Evolutionary conservation across 2,888 invertebrate genomes (phyloP).

Genomic region (Leistus spinibarbis): DNA sequence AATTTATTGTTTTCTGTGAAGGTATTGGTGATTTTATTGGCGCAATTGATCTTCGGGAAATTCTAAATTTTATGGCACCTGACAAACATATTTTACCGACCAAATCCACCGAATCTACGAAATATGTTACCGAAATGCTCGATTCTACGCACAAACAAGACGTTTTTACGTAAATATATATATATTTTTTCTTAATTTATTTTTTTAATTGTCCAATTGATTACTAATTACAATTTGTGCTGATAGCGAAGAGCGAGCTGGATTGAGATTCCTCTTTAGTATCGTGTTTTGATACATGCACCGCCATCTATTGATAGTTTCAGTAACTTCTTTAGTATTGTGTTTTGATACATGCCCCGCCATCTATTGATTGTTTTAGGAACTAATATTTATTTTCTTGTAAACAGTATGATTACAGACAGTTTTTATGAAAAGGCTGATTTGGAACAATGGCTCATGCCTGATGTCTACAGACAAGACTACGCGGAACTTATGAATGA

Average conservation of each 20-base stretch:
- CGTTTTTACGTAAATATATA: conserved; percentile 70
- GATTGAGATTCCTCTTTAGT: too few relatives aligned
- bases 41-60: conserved; percentile 71
- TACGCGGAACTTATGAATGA: conserved; percentile 71
- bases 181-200: not conserved
- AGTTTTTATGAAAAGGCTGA: conserved; percentile 89
- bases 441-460: conserved; percentile 77
- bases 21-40: conserved; percentile 80
- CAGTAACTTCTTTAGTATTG: too few relatives aligned
- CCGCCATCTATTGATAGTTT: too few relatives aligned
- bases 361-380: too few relatives aligned
- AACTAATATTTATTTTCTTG: too few relatives aligned
- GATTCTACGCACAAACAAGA: conserved; percentile 68
- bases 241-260: too few relatives aligned
- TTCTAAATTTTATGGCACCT: conserved; percentile 65
- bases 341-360: too few relatives aligned
- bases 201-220: too few relatives aligned
- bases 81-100: conserved; percentile 47
- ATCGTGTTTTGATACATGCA: too few relatives aligned
- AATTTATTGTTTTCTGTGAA: conserved; percentile 50
- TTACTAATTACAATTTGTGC: too few relatives aligned
- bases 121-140: conserved; percentile 63
- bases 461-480: conserved; percentile 70
- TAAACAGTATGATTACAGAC: conserved; percentile 83
- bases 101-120: conserved; percentile 47